Conservation (phyloP, 2,797 vertebrate genomes). For the Gadopsis bispinosus region DNA sequence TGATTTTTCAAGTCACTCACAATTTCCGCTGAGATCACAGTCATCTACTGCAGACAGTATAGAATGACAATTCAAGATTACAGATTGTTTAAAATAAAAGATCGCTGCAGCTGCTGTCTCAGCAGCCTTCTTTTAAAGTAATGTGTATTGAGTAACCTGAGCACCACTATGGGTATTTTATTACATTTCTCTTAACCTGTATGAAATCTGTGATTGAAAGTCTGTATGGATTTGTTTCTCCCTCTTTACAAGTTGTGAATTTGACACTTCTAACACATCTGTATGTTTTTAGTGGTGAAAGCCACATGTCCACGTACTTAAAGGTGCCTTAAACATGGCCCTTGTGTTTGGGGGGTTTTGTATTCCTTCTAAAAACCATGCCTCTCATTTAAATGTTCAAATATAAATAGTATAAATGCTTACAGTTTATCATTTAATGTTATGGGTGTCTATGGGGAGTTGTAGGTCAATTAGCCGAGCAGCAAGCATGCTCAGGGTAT, state of each 20-base stretch:
- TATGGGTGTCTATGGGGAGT: constrained; percentile 48
- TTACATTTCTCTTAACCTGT: constrained; percentile 1
- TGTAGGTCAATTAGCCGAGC: constrained; percentile 83
- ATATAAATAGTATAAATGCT: constrained; percentile 16
- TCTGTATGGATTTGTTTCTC: constrained; percentile 11
- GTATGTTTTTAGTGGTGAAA: background rate
- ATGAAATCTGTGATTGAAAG: constrained; percentile 17
- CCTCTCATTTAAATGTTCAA: constrained; percentile 21
- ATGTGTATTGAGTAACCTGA: constrained; percentile 14
- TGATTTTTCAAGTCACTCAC: constrained; percentile 71
- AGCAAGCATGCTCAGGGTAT: constrained; percentile 82
- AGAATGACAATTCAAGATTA: constrained; percentile 53
- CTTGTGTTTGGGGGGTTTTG: background rate
- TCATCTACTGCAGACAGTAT: constrained; percentile 40
- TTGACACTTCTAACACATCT: background rate
- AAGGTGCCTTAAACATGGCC: background rate
- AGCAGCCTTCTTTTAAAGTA: constrained; percentile 27
- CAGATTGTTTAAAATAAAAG: constrained; percentile 46
- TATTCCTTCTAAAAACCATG: background rate
- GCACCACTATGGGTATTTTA: constrained; percentile 2
- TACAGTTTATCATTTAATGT: constrained; percentile 56
- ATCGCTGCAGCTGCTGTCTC: constrained; percentile 6
- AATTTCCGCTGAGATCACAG: constrained; percentile 50
- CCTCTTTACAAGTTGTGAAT: constrained; percentile 5
- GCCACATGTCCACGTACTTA: background rate